These are phyloP conservation scores for Scaptomyza tumidula DNA, from an alignment of 2,888 invertebrate species.

Conservation along the genomic window DNA sequence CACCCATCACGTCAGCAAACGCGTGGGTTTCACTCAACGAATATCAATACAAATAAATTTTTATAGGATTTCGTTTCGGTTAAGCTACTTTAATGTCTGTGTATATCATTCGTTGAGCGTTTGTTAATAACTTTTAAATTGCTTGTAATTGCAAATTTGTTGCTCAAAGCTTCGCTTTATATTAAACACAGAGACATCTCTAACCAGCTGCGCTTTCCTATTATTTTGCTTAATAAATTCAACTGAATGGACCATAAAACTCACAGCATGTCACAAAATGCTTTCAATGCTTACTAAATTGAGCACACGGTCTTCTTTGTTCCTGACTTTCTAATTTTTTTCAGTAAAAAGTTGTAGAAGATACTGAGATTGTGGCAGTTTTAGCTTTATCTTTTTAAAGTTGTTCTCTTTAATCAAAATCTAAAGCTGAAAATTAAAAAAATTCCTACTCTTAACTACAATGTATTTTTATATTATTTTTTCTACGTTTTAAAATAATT, in stretches of 20 bases:
- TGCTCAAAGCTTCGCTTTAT: conserved; percentile 6
- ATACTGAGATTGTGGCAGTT: too few species aligned
- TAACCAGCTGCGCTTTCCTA: background rate
- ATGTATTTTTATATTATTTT: too few species aligned
- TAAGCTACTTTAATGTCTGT: conserved; percentile 45
- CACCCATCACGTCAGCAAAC: conserved; percentile 39
- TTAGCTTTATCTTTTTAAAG: too few species aligned
- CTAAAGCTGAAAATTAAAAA: too few species aligned
- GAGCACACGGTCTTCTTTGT: background rate
- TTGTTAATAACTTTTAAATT: conserved; percentile 75
- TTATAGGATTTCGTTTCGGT: conserved; percentile 23
- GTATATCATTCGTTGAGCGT: conserved; percentile 42
- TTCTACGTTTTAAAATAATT: too few species aligned
- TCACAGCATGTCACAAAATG: conserved; percentile 48
- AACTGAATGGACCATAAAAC: conserved; percentile 34
- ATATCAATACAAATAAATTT: conserved; percentile 24
- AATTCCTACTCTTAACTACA: too few species aligned
- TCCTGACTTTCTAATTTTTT: background rate
- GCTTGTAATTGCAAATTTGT: conserved; percentile 68
- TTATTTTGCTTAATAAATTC: conserved; percentile 4
- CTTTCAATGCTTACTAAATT: conserved; percentile 11
- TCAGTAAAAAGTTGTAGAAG: too few species aligned
- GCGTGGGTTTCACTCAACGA: conserved; percentile 55
- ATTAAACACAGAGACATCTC: conserved; percentile 3
- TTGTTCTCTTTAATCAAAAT: too few species aligned